Evolutionary conservation across 2,113 vertebrate genomes (phyloP).

Genomic region (Miniopterus natalensis): DNA sequence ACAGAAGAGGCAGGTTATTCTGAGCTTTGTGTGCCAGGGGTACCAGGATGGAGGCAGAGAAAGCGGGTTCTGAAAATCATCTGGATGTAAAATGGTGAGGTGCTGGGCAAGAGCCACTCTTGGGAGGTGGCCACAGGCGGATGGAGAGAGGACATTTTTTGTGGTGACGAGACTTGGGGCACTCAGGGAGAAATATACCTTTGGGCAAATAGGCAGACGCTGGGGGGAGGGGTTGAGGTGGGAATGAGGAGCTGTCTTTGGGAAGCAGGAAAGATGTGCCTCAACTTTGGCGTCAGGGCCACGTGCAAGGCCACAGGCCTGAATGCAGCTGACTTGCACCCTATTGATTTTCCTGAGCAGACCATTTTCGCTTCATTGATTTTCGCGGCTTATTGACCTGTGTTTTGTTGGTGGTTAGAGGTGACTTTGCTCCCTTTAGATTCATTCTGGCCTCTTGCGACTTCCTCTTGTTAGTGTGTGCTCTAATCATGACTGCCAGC

Average conservation of each 20-base stretch:
- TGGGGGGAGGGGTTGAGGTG: not conserved
- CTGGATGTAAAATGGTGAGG: not conserved
- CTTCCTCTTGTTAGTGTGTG: slow-evolving; percentile 59
- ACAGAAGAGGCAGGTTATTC: not conserved
- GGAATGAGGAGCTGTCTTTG: not conserved
- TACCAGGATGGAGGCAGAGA: not conserved
- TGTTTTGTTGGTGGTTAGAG: slow-evolving; percentile 74
- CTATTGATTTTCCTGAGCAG: slow-evolving; percentile 76
- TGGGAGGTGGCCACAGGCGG: not conserved
- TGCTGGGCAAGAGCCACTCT: not conserved
- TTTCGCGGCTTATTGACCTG: slow-evolving; percentile 68
- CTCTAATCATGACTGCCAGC: slow-evolving; percentile 50
- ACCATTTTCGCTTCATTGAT: slow-evolving; percentile 74
- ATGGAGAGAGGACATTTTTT: slow-evolving; percentile 5
- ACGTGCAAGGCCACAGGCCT: not conserved
- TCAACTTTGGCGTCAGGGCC: not conserved
- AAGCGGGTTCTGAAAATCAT: not conserved
- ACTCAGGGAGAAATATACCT: not conserved
- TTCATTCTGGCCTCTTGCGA: slow-evolving; percentile 60
- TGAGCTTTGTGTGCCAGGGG: not conserved
- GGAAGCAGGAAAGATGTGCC: not conserved
- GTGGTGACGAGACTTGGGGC: not conserved
- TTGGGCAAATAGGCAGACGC: not conserved
- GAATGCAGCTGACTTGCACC: slow-evolving; percentile 5
- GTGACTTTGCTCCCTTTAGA: slow-evolving; percentile 64